phyloP scores from a whole-genome alignment of 2,113 vertebrate genomes.

The Maccullochella peelii region DNA sequence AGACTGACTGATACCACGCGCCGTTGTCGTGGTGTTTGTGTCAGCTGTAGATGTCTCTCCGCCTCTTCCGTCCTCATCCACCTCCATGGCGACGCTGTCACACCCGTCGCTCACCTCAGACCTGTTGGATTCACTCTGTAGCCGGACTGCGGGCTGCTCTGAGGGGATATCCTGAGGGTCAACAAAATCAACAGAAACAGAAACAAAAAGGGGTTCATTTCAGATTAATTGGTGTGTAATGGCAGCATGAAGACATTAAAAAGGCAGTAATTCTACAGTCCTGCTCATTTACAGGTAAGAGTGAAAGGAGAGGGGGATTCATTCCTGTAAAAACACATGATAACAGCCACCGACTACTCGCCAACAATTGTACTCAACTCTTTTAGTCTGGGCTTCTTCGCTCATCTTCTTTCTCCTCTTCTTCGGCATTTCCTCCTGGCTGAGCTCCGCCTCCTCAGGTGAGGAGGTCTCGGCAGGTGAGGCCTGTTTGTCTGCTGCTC shows the following conservation, averaged over 20 bases:
- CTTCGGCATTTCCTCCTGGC: conserved; percentile 53
- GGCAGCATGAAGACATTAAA: neutral
- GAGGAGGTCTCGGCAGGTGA: conserved; percentile 2
- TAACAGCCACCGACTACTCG: neutral
- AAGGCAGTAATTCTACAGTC: neutral
- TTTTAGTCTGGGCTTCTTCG: conserved; percentile 25
- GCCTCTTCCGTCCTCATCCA: neutral
- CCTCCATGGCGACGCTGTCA: neutral
- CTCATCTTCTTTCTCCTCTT: conserved; percentile 64
- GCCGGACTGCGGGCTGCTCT: neutral
- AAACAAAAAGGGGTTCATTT: neutral
- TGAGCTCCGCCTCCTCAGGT: conserved; percentile 49
- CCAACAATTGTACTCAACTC: conserved; percentile 38
- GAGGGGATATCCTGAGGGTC: conserved; percentile 18
- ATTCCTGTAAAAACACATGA: no score
- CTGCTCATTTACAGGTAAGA: neutral
- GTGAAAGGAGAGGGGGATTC: neutral
- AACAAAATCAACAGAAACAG: neutral
- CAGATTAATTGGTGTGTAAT: no score
- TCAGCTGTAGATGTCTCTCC: neutral
- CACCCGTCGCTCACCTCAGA: conserved; percentile 25
- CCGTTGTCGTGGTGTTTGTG: neutral
- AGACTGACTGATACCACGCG: neutral
- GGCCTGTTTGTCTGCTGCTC: conserved; percentile 12
- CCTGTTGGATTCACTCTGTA: neutral